These are phyloP conservation scores for Lepilemur septentrionalis DNA, from an alignment of 2,797 vertebrate species.

Conservation along the genomic window DNA sequence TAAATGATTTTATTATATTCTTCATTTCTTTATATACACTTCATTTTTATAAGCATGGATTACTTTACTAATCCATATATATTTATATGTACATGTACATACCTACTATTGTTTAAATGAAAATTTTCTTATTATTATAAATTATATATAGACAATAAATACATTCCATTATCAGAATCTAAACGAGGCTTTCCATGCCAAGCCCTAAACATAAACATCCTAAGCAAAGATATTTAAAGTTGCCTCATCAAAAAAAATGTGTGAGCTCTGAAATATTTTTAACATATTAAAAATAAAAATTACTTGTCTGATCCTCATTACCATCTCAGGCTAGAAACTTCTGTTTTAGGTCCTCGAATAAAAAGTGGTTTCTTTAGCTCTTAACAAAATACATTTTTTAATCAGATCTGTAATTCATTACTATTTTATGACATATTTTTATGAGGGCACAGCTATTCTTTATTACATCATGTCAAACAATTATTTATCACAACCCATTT, in stretches of 20 bases:
- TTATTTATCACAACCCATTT: not conserved
- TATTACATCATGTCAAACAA: not conserved
- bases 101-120: not conserved
- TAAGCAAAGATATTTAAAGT: not conserved
- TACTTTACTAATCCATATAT: not conserved
- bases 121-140: not conserved
- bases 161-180: not conserved
- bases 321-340: not conserved
- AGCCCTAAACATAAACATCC: not conserved
- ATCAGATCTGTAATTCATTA: not conserved
- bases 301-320: not conserved
- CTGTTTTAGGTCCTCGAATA: not conserved
- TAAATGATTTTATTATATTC: not conserved
- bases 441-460: not conserved
- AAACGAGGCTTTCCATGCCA: not conserved
- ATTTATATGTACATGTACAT: not conserved
- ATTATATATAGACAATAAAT: not conserved
- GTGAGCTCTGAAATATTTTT: not conserved
- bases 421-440: not conserved
- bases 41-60: not conserved
- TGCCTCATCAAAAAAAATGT: not conserved
- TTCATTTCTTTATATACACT: not conserved
- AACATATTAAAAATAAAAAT: constrained; percentile 3
- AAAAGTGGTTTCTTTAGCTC: not conserved
- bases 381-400: not conserved